Evolutionary conservation across 2,888 invertebrate genomes (phyloP).

Genomic region (Hypena proboscidalis): DNA sequence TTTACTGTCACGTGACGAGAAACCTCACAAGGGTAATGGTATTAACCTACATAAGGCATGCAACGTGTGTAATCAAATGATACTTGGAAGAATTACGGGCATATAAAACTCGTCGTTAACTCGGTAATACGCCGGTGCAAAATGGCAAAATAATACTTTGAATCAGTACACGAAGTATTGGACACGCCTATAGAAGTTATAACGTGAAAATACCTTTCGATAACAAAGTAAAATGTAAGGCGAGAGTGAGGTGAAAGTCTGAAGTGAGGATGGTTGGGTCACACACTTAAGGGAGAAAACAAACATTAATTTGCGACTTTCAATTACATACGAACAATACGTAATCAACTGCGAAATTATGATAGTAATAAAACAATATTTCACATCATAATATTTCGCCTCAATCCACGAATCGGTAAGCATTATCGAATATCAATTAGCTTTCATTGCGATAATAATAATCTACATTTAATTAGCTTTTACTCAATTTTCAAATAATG

Average conservation of each 20-base stretch:
- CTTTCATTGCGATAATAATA: slow-evolving; percentile 18
- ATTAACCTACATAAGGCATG: too few species aligned
- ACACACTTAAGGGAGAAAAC: slow-evolving; percentile 12
- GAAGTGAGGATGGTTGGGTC: slow-evolving; percentile 22
- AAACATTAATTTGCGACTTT: slow-evolving; percentile 11
- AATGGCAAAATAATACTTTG: slow-evolving; percentile 28
- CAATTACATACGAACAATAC: slow-evolving; percentile 6
- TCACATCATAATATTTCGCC: slow-evolving; percentile 19
- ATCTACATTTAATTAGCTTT: slow-evolving; percentile 11
- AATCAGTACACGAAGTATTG: slow-evolving; percentile 22
- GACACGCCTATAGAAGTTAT: slow-evolving; percentile 21
- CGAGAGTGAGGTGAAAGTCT: slow-evolving; percentile 36
- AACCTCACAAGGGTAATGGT: background rate
- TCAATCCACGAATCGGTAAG: slow-evolving; percentile 22
- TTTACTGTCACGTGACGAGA: background rate
- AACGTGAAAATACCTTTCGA: slow-evolving; percentile 35
- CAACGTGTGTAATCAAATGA: background rate
- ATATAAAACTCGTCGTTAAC: slow-evolving; percentile 25
- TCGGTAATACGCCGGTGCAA: slow-evolving; percentile 18
- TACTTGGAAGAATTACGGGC: slow-evolving; percentile 14
- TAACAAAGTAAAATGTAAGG: slow-evolving; percentile 35
- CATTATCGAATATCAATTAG: slow-evolving; percentile 28
- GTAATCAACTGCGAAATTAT: slow-evolving; percentile 4
- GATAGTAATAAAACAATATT: slow-evolving; percentile 13
- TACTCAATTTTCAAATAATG: background rate